These are phyloP conservation scores for Cheilosia grossa DNA, from an alignment of 2,888 invertebrate genomes.

Conservation along the genomic window DNA sequence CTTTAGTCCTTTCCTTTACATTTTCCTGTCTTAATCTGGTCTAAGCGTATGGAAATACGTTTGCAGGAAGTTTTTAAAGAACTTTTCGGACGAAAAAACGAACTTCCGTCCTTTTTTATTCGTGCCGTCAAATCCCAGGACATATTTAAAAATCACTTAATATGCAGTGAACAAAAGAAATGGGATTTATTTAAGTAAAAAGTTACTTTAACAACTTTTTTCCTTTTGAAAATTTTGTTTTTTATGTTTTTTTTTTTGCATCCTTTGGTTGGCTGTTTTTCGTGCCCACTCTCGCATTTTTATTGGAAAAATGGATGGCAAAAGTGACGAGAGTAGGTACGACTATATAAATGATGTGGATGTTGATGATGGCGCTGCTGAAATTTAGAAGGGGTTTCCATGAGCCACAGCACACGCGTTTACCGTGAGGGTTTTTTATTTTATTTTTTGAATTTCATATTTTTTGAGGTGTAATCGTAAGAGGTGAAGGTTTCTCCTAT, in stretches of 20 bases:
- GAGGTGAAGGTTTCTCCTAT: conserved; percentile 49
- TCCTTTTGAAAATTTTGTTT: conserved; percentile 38
- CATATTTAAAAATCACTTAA: conserved; percentile 75
- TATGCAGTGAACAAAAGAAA: conserved; percentile 73
- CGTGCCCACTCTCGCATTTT: conserved; percentile 23
- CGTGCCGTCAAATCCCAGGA: conserved; percentile 67
- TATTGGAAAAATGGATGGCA: conserved; percentile 31
- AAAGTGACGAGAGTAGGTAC: conserved; percentile 20
- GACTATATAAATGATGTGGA: conserved; percentile 54
- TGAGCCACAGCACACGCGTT: conserved; percentile 35
- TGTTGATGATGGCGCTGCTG: conserved; percentile 27
- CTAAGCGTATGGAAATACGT: conserved; percentile 72
- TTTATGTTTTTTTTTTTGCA: conserved; percentile 12
- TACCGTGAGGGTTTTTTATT: conserved; percentile 42
- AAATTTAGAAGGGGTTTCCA: conserved; percentile 38
- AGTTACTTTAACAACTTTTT: conserved; percentile 74
- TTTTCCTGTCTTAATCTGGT: conserved; percentile 55
- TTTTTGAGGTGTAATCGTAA: not conserved
- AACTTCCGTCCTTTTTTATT: conserved; percentile 57
- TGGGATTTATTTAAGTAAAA: conserved; percentile 75
- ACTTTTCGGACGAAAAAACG: conserved; percentile 64
- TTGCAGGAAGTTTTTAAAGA: conserved; percentile 53
- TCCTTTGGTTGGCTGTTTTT: not conserved
- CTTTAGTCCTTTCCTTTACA: not conserved
- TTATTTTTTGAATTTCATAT: conserved; percentile 4